Conservation (phyloP, 2,113 vertebrate genomes). For the Pedionomus torquatus region DNA sequence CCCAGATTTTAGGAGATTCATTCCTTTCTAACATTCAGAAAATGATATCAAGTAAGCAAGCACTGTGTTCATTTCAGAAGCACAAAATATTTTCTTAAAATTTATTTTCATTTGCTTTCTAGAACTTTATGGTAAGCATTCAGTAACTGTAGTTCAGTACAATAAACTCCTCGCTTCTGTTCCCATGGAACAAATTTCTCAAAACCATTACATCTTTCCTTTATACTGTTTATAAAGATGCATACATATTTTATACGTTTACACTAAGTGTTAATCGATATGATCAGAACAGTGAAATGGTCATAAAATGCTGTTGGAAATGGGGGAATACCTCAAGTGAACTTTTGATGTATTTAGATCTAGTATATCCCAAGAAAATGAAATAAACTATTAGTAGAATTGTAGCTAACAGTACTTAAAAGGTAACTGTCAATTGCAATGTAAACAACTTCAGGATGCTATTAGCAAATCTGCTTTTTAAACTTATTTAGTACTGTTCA, state of each 20-base stretch:
- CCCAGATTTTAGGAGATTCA: neutral
- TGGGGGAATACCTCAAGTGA: neutral
- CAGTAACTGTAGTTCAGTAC: neutral
- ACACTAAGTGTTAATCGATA: neutral
- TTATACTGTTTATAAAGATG: neutral
- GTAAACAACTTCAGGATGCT: neutral
- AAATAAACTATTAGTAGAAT: neutral
- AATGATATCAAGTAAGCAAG: neutral
- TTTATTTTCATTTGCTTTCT: neutral
- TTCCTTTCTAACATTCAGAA: neutral
- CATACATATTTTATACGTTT: neutral
- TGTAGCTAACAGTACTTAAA: neutral
- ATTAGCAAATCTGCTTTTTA: neutral
- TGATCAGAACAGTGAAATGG: neutral
- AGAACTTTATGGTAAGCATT: neutral
- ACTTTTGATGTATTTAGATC: neutral
- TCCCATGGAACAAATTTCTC: neutral
- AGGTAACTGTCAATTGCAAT: neutral
- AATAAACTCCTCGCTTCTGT: neutral
- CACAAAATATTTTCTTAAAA: neutral
- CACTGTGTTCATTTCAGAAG: neutral
- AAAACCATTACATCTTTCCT: neutral
- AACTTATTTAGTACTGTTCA: neutral
- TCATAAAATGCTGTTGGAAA: neutral
- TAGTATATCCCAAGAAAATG: neutral